These are phyloP conservation scores for Icerya purchasi DNA, from an alignment of 2,888 invertebrate genomes.

Conservation along the genomic window DNA sequence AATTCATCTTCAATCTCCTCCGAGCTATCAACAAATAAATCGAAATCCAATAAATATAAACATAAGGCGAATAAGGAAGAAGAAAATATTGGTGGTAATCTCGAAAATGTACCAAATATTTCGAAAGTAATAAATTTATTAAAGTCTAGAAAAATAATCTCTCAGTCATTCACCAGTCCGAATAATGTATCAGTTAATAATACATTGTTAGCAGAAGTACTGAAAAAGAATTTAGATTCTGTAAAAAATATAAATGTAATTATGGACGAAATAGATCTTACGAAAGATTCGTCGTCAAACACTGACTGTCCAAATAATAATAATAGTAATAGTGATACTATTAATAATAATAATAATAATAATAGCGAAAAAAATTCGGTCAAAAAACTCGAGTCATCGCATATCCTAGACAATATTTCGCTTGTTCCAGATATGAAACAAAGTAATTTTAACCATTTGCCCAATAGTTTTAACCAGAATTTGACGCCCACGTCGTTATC, in stretches of 20 bases:
- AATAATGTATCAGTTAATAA: conserved; percentile 1
- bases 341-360: background rate
- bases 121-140: conserved; percentile 1
- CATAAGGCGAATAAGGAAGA: background rate
- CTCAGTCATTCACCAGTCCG: conserved; percentile 7
- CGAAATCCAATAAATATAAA: background rate
- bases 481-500: too few species aligned
- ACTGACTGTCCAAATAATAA: background rate
- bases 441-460: background rate
- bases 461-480: background rate
- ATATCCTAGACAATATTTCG: too few species aligned
- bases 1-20: background rate
- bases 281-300: background rate
- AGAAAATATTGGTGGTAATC: background rate
- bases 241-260: background rate
- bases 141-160: conserved; percentile 4
- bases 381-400: background rate
- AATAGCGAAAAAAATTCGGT: background rate
- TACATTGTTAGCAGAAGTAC: conserved; percentile 9
- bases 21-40: background rate
- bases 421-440: background rate
- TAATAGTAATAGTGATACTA: background rate
- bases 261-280: conserved; percentile 10
- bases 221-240: conserved; percentile 5
- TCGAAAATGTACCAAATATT: conserved; percentile 1